phyloP scores from a whole-genome alignment of 2,113 vertebrate genomes.

The Aplodontia rufa region DNA sequence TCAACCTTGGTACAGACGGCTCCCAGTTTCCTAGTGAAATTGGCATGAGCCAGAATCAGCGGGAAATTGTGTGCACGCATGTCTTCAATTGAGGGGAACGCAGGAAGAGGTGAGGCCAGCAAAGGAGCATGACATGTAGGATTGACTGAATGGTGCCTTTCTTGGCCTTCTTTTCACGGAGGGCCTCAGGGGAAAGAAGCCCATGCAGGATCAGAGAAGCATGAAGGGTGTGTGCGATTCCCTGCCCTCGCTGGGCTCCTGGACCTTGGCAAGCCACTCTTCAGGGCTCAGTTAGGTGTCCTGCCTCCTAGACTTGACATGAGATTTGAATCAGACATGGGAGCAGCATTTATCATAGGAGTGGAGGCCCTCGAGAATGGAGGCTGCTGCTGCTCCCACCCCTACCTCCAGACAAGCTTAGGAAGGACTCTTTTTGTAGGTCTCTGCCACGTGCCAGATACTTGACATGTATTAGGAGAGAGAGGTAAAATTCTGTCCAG shows the following conservation, averaged over 20 bases:
- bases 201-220: fast-evolving
- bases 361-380: background rate
- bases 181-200: background rate
- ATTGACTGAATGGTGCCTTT: background rate
- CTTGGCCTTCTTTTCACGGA: background rate
- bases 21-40: slow-evolving; percentile 9
- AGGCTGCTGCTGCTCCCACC: too few species aligned
- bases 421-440: background rate
- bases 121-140: too few species aligned
- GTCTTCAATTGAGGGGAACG: background rate
- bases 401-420: background rate
- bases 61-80: background rate
- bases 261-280: background rate
- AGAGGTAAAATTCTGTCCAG: background rate
- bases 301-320: background rate
- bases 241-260: background rate
- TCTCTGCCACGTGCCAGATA: background rate
- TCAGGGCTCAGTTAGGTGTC: background rate
- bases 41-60: background rate
- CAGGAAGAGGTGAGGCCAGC: background rate
- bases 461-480: background rate
- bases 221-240: background rate
- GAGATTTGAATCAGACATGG: background rate
- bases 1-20: background rate
- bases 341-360: background rate